Base-by-base conservation (phyloP, 2,113 vertebrate species). In the Corythaeola cristata region DNA sequence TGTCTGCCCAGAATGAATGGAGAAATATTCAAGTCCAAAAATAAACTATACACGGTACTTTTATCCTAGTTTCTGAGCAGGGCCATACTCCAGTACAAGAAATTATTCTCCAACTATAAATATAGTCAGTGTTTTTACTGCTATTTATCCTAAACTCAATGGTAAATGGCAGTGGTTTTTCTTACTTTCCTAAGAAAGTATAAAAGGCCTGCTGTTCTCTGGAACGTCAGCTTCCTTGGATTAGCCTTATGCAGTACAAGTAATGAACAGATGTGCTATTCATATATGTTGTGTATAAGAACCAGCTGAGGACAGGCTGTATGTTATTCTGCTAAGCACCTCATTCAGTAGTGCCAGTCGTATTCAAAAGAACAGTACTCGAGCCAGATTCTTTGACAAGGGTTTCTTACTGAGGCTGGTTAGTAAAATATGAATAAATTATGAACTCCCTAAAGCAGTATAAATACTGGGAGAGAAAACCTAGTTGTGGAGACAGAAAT, bases 181-280 rank as follows among this genome's bases (percentile, higher is more conserved):
- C 49, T 41, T 30, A n/a, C 10, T 77, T 88, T 59, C 52, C 67
- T 2, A 5, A 77, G 52, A n/a, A 84, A 58, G 41, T 32, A 53
- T 53, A 56, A 88, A 91, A 88, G 66, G 49, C 15, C 20, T 75
- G 67, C 53, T 91, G 77, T 60, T 87, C 52, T 73, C 35, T 52
- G 77, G 45, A 90, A 53, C 15, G 12, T 53, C 52, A 64, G 0
- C 58, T 76, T 73, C 41, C 49, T 52, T 75, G 59, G 49, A 33
- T 85, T 23, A 76, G 52, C 33, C 58, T 58, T 52, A 18, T 85
- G 58, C 73, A 91, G 77, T 28, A 37, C 49, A 5, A 78, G 80
- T 60, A 87, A 53, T n/a, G 87, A 95, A 96, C 91, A 93, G 89
- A 93, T 94, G 89, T 85, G 87, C 81, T 73, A 37, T 91, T 96